A percentile compares a stretch with the other conserved stretches of the same genome.
phyloP scores from a whole-genome alignment of 2,888 invertebrate genomes.

The Cistogaster globosa region DNA sequence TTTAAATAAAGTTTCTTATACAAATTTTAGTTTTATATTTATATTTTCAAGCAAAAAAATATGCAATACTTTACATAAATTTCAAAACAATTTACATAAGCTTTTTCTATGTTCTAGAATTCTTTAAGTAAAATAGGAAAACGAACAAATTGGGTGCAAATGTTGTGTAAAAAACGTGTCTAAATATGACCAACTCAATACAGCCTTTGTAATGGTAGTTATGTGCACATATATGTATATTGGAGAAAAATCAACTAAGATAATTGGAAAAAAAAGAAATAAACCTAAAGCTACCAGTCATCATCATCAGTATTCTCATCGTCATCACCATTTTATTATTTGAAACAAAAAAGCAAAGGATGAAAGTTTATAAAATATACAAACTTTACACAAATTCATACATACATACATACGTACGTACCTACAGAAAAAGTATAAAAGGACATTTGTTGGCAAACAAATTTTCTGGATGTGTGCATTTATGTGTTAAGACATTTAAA shows the following conservation, averaged over 20 bases:
- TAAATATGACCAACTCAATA: constrained; percentile 55
- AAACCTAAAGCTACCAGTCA: constrained; percentile 52
- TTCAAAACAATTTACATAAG: constrained; percentile 62
- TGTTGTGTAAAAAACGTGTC: constrained; percentile 69
- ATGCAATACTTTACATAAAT: constrained; percentile 58
- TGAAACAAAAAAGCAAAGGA: constrained; percentile 16
- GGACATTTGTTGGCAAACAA: constrained; percentile 47
- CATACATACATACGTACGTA: constrained; percentile 24
- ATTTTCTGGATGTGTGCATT: constrained; percentile 37
- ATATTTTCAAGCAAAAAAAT: constrained; percentile 13
- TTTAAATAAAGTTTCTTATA: constrained; percentile 52
- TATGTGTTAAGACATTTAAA: constrained; percentile 52
- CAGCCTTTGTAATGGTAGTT: not conserved
- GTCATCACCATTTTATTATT: constrained; percentile 42
- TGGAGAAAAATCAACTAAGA: constrained; percentile 1
- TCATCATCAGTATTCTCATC: constrained; percentile 52
- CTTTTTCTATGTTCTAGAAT: constrained; percentile 27
- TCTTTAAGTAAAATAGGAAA: constrained; percentile 15
- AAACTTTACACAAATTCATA: constrained; percentile 1
- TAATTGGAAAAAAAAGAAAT: constrained; percentile 3
- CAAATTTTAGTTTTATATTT: constrained; percentile 30
- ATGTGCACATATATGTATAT: not conserved
- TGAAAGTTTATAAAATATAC: constrained; percentile 53
- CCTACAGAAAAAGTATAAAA: constrained; percentile 5
- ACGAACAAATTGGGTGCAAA: constrained; percentile 67